Evolutionary conservation across 2,888 invertebrate genomes (phyloP).

Genomic region (Polylopha cassiicola): DNA sequence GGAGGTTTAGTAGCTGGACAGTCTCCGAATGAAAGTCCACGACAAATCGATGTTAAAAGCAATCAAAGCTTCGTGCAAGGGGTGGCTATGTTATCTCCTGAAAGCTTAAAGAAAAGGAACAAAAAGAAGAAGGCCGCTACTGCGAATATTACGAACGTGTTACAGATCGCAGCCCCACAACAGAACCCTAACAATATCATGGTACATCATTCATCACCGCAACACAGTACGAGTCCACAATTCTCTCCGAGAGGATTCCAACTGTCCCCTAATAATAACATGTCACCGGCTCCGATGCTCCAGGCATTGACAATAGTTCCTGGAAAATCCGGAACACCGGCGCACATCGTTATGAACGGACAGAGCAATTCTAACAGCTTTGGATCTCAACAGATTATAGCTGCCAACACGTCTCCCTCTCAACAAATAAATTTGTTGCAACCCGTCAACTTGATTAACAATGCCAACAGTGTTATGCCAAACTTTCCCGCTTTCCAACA

Average conservation of each 20-base stretch:
- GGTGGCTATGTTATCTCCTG: conserved; percentile 80
- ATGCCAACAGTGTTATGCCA: conserved; percentile 81
- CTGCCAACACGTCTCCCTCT: conserved; percentile 74
- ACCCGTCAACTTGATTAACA: conserved; percentile 88
- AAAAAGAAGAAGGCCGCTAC: conserved; percentile 86
- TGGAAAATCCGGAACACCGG: conserved; percentile 83
- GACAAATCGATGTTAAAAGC: conserved; percentile 76
- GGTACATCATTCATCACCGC: conserved; percentile 69
- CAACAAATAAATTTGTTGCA: conserved; percentile 86
- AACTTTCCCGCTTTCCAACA: conserved; percentile 89
- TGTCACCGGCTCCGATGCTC: conserved; percentile 82
- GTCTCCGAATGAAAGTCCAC: conserved; percentile 61
- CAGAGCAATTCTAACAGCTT: conserved; percentile 79
- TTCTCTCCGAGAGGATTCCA: conserved; percentile 87
- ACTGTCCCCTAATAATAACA: conserved; percentile 81
- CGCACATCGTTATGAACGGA: conserved; percentile 87
- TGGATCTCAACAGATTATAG: conserved; percentile 82
- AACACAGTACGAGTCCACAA: conserved; percentile 66
- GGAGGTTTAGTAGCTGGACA: conserved; percentile 80
- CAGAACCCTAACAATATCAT: conserved; percentile 81
- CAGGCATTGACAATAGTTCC: conserved; percentile 87
- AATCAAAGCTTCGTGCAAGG: conserved; percentile 59
- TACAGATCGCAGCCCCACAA: conserved; percentile 82
- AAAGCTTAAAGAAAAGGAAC: conserved; percentile 79
- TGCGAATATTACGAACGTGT: conserved; percentile 82